Base-by-base conservation (phyloP, 2,797 vertebrate species). In the Gobio occitaniae region DNA sequence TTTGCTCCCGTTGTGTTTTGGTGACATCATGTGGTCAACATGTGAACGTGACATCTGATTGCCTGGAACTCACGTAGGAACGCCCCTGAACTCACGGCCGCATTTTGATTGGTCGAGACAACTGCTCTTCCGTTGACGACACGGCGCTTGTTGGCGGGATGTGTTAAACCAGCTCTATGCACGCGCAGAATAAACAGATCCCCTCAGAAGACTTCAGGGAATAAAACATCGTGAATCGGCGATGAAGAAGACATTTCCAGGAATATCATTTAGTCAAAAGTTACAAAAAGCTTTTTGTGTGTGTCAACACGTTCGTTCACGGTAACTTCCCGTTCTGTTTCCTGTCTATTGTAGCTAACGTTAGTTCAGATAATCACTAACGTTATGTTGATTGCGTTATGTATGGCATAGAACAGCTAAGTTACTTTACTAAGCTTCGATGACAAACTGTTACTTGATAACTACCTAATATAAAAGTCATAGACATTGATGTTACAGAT, bases 101-200 rank as follows among this genome's bases (percentile, higher is more conserved):
- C 19, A 3, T 76, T 82, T 54, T 82, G 65, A 82, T 65, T 86
- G 85, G 85, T 2, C 54, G 21, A 59, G 19, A 25, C 17, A 21
- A 47, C 21, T 19, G 19, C 19, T 41, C 25, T 82, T 86, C 80
- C 72, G 72, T 11, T 82, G 71, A 77, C 70, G 84, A 54, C 85
- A 78, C 38, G 13, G 36, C 50, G 48, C 66, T 70, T 38, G 63
- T 41, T 86, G 85, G 85, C 85, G 85, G 80, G 85, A 82, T 70
- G 61, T 81, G 47, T 69, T 65, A 52, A 78, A 82, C 5, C 6
- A 4, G 59, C 6, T 47, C 54, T 6, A n/a, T 13, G 32, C 44
- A 80, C 47, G 84, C 56, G 61, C 7, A 56, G 41, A 7, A 16
- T 68, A 6, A 72, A 47, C 21, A 56, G 2, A 12, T 54, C 16